Conservation (phyloP, 2,113 vertebrate species). For the Corythoichthys intestinalis region DNA sequence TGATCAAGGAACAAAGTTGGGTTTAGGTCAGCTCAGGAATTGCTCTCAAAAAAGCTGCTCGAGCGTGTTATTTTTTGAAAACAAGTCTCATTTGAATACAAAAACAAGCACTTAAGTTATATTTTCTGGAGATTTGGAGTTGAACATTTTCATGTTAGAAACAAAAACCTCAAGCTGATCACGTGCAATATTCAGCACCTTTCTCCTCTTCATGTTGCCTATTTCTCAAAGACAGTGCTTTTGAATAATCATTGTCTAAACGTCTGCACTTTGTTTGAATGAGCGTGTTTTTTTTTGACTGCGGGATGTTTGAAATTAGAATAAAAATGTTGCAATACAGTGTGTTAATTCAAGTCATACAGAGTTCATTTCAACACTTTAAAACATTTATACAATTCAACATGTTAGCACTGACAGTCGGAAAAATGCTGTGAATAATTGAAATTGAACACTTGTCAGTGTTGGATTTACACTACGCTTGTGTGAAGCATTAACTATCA, state of each 20-base stretch:
- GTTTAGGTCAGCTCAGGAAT: slow-evolving; percentile 15
- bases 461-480: no score
- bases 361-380: no score
- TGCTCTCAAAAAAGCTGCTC: neutral
- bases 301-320: slow-evolving; percentile 38
- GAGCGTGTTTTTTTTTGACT: slow-evolving; percentile 15
- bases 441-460: no score
- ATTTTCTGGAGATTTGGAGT: slow-evolving; percentile 9
- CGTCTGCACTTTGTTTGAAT: slow-evolving; percentile 53
- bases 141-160: neutral
- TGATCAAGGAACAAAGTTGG: slow-evolving; percentile 40
- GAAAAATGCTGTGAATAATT: no score
- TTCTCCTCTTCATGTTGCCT: slow-evolving; percentile 55
- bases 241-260: slow-evolving; percentile 47
- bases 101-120: slow-evolving; percentile 16
- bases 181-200: slow-evolving; percentile 62
- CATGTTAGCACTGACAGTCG: no score
- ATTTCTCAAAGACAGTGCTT: slow-evolving; percentile 44
- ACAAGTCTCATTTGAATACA: slow-evolving; percentile 3
- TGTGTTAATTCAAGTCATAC: neutral
- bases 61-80: neutral
- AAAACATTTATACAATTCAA: no score
- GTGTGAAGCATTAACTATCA: no score
- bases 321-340: slow-evolving; percentile 34
- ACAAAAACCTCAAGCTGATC: slow-evolving; percentile 20